These are phyloP conservation scores for Cossypha polioptera DNA, from an alignment of 2,797 vertebrate genomes.

Conservation along the genomic window DNA sequence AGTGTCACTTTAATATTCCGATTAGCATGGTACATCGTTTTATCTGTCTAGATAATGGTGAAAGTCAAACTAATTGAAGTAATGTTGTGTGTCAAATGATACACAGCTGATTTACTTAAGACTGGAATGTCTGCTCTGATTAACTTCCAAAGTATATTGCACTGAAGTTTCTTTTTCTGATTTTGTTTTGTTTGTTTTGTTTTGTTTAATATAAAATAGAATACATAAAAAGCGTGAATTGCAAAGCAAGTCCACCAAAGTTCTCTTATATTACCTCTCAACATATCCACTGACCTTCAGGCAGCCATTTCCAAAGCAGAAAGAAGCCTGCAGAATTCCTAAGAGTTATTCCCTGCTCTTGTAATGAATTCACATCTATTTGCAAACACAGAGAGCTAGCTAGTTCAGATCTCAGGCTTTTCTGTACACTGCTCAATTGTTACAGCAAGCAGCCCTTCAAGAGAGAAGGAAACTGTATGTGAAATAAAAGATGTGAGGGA, in stretches of 20 bases:
- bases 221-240: background rate
- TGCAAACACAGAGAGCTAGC: background rate
- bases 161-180: background rate
- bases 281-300: background rate
- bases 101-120: slow-evolving; percentile 59
- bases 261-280: background rate
- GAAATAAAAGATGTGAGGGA: background rate
- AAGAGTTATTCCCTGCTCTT: background rate
- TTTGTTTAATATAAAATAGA: background rate
- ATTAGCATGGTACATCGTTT: slow-evolving; percentile 34
- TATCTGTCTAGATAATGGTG: slow-evolving; percentile 42
- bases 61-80: slow-evolving; percentile 58
- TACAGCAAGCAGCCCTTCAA: background rate
- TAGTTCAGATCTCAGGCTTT: background rate
- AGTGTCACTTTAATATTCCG: slow-evolving; percentile 55
- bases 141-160: slow-evolving; percentile 24
- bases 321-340: background rate
- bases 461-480: background rate
- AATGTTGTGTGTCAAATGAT: slow-evolving; percentile 61
- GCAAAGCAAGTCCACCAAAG: background rate
- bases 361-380: background rate
- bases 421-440: background rate
- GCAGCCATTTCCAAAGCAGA: background rate
- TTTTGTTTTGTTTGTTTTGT: background rate
- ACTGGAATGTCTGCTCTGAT: slow-evolving; percentile 48